These are phyloP conservation scores for Polypterus bichir DNA, from an alignment of 2,113 vertebrate genomes.

Conservation along the genomic window DNA sequence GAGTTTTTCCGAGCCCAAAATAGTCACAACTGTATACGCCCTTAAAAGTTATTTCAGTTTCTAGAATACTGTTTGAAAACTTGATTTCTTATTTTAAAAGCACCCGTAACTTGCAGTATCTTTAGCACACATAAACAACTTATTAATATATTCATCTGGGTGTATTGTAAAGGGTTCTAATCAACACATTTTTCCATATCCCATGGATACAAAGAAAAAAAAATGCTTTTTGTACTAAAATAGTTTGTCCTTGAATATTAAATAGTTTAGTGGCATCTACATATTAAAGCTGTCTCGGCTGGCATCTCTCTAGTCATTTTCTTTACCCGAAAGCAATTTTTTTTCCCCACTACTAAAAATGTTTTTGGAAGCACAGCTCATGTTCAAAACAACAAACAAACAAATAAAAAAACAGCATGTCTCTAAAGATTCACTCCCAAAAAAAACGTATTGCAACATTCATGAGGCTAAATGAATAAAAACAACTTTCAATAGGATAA, in stretches of 20 bases:
- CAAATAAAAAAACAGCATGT: no score
- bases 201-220: constrained; percentile 21
- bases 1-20: no score
- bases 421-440: no score
- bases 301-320: no score
- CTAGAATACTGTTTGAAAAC: not conserved
- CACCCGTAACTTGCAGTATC: not conserved
- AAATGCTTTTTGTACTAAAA: constrained; percentile 22
- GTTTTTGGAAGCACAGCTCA: no score
- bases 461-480: no score
- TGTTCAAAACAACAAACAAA: no score
- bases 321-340: no score
- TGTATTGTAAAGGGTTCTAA: not conserved
- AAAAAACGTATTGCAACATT: no score
- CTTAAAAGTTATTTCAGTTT: not conserved
- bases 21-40: not conserved
- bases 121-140: not conserved
- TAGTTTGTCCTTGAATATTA: constrained; percentile 23
- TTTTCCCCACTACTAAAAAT: no score
- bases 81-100: not conserved
- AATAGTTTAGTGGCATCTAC: constrained; percentile 32
- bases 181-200: not conserved
- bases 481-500: no score
- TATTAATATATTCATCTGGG: not conserved
- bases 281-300: constrained; percentile 21